Conservation (phyloP, 2,113 vertebrate genomes). For the Calidris pugnax region DNA sequence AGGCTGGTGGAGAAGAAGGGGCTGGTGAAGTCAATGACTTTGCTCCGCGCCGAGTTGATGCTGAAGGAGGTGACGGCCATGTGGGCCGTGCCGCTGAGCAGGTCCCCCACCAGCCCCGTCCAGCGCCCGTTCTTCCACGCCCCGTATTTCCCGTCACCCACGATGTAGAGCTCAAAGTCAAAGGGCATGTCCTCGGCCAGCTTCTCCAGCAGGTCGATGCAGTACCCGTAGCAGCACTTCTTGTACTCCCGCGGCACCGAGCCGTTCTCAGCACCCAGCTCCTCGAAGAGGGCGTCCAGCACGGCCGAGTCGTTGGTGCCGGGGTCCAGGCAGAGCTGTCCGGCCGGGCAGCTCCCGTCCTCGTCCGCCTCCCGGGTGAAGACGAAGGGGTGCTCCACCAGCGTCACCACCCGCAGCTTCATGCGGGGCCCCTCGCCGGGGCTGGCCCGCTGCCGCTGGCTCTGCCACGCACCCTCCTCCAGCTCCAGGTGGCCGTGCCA, state of each 20-base stretch:
- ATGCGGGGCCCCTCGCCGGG: background rate
- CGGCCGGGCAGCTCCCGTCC: slow-evolving; percentile 85
- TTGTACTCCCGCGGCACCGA: slow-evolving; percentile 75
- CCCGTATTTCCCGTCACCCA: slow-evolving; percentile 92
- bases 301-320: slow-evolving; percentile 78
- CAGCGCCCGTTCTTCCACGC: slow-evolving; percentile 87
- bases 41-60: slow-evolving; percentile 92
- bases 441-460: slow-evolving; percentile 6
- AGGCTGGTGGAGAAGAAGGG: slow-evolving; percentile 98
- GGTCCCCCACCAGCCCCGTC: slow-evolving; percentile 93
- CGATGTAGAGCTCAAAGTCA: slow-evolving; percentile 92
- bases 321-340: slow-evolving; percentile 87
- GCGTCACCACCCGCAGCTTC: slow-evolving; percentile 85
- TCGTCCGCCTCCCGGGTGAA: slow-evolving; percentile 87
- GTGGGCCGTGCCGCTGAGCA: slow-evolving; percentile 86
- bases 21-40: slow-evolving; percentile 94
- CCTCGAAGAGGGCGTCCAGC: slow-evolving; percentile 79
- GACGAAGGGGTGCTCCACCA: slow-evolving; percentile 91
- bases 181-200: slow-evolving; percentile 90
- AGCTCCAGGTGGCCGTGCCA: slow-evolving; percentile 74
- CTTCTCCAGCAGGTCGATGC: slow-evolving; percentile 91
- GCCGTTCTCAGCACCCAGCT: slow-evolving; percentile 70
- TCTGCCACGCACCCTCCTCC: slow-evolving; percentile 75
- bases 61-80: slow-evolving; percentile 97
- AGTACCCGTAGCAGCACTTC: slow-evolving; percentile 95